Percentiles rank a stretch among this genome's conserved stretches.
Conservation (phyloP, 2,888 invertebrate genomes). For the Ennomos erosarius region DNA sequence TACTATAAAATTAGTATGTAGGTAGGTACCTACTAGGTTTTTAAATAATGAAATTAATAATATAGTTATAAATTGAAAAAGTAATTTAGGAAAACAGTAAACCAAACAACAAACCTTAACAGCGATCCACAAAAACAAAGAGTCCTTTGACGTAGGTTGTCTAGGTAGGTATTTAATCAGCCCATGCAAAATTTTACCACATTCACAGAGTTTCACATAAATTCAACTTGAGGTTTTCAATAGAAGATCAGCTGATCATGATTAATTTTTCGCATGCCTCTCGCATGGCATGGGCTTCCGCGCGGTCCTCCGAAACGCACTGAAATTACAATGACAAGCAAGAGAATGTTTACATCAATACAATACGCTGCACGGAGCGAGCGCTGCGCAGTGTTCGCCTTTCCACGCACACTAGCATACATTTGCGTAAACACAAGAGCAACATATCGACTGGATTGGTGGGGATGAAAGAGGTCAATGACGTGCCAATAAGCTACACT, state of each 20-base stretch:
- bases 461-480: constrained; percentile 75
- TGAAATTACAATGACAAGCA: constrained; percentile 73
- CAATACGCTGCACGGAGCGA: constrained; percentile 72
- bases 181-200: constrained; percentile 31
- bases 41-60: too few species aligned
- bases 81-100: constrained; percentile 2
- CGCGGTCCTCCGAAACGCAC: constrained; percentile 71
- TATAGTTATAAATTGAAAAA: too few species aligned
- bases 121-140: constrained; percentile 41
- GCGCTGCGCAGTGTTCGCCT: constrained; percentile 58
- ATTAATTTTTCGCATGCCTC: constrained; percentile 56
- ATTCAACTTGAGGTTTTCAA: constrained; percentile 34
- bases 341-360: constrained; percentile 79
- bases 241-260: constrained; percentile 69
- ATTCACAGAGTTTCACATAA: constrained; percentile 47
- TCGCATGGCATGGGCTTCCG: constrained; percentile 57
- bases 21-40: too few species aligned
- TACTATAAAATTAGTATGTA: too few species aligned
- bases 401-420: constrained; percentile 60
- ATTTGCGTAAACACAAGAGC: constrained; percentile 45
- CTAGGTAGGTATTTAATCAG: too few species aligned
- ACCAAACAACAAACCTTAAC: constrained; percentile 40
- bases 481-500: constrained; percentile 58
- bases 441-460: constrained; percentile 64
- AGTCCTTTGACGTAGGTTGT: constrained; percentile 11